Evolutionary conservation across 2,888 invertebrate genomes (phyloP), one percentile per base, ranked within the genome.

Genomic region (Coecobrya sp.): DNA sequence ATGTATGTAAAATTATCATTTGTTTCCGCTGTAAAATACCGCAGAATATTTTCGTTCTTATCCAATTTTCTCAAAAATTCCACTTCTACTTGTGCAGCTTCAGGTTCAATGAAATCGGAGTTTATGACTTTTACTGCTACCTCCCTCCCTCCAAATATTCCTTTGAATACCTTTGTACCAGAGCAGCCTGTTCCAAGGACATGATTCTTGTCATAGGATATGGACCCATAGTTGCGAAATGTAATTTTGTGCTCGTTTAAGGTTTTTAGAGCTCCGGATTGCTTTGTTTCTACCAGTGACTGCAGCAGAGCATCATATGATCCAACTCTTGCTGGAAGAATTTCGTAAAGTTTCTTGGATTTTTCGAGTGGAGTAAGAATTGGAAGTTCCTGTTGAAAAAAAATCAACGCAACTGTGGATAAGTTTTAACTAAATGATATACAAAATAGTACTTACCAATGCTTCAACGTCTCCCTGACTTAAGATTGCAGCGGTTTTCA

Each of bases 101-200:
- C n/a, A n/a, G 10, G 22, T 10, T 65, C 25, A 68, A 62, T 3
- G 0, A 68, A 22, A 16, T 8, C 16, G 3, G 13, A 4, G 16
- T 10, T 68, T 1, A 68, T 27, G 2, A 68, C 68, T 13, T 76
- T 76, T 11, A 76, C 73, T 2, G 73, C 73, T 1, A 76, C 73
- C 0, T 4, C 22, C 42, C 73, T 45, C 0, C 8, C 73, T 0
- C 4, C 73, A 22, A 45, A 76, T 22, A 0, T 45, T 49, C 73
- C 73, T 22, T 22, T 10, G n/a, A 7, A 76, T 4, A 76, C 73
- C n/a, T 70, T 70, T 10, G 45, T 70, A 0, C 70, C 70, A 16
- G 13, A 73, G n/a, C 70, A 16, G 3, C 70, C 70, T 42, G 10
- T 19, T n/a, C 70, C 70, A 0, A 73, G 10, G 4, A 73, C 2